These are phyloP conservation scores for Lycopodina hypogea DNA, from an alignment of 37 sponge, comb jelly and placozoan genomes.

Conservation along the genomic window DNA sequence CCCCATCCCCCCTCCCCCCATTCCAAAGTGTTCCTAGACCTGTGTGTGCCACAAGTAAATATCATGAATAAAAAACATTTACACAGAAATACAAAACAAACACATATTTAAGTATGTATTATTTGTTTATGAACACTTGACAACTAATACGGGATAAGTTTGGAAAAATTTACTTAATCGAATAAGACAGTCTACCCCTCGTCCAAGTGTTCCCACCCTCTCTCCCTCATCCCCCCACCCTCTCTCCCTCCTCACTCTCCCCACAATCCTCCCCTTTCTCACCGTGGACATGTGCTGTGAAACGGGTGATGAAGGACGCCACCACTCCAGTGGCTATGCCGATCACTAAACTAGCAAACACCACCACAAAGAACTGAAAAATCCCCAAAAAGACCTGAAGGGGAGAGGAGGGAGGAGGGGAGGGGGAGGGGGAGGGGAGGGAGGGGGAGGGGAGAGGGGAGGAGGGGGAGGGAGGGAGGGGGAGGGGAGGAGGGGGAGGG, in stretches of 20 bases:
- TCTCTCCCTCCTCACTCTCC: background rate
- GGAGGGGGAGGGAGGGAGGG: background rate
- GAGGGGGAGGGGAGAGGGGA: background rate
- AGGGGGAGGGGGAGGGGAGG: background rate
- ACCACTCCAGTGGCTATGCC: constrained; percentile 69
- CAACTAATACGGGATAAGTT: too few relatives aligned
- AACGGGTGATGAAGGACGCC: constrained; percentile 63
- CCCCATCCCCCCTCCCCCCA: too few relatives aligned
- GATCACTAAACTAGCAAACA: constrained; percentile 77
- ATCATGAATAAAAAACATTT: too few relatives aligned
- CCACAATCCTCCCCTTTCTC: background rate
- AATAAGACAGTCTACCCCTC: too few relatives aligned
- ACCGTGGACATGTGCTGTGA: constrained; percentile 79
- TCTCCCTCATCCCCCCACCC: background rate
- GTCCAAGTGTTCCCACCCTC: background rate
- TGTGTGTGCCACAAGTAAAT: too few relatives aligned
- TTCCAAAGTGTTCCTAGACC: too few relatives aligned
- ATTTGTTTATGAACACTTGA: too few relatives aligned
- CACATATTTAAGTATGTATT: too few relatives aligned
- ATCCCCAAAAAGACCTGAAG: constrained; percentile 49
- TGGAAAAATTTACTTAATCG: too few relatives aligned
- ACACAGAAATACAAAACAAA: too few relatives aligned
- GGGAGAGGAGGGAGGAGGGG: background rate
- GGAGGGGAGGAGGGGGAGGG: background rate
- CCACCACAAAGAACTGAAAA: constrained; percentile 81